Percentiles rank a stretch among this genome's conserved stretches.
Conservation (phyloP, 2,888 invertebrate species). For the Toxonevra muliebris region DNA sequence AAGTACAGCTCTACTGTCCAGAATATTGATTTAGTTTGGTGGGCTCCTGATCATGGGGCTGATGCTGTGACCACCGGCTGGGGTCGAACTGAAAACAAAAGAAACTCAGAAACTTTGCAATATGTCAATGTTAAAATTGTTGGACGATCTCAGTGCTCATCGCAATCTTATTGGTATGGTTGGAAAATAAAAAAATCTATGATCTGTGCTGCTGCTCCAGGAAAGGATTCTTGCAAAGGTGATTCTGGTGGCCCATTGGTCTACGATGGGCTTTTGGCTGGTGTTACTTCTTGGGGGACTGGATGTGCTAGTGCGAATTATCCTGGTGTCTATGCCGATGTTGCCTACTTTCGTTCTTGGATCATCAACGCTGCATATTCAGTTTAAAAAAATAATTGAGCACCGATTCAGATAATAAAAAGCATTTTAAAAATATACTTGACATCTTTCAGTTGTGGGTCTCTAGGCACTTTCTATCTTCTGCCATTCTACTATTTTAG, state of each 20-base stretch:
- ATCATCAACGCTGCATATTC: conserved; percentile 44
- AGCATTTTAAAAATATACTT: conserved; percentile 16
- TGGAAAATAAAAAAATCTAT: conserved; percentile 44
- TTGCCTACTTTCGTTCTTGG: conserved; percentile 50
- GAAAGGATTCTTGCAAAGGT: conserved; percentile 63
- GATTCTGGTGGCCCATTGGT: conserved; percentile 55
- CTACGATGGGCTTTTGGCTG: conserved; percentile 39
- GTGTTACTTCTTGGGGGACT: conserved; percentile 65
- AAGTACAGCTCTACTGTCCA: background rate
- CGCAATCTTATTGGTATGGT: conserved; percentile 52
- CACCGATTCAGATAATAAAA: background rate
- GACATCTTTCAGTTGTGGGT: too few relatives aligned
- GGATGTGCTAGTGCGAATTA: conserved; percentile 60
- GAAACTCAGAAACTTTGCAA: conserved; percentile 33
- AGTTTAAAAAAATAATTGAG: conserved; percentile 22
- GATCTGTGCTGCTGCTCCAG: conserved; percentile 42
- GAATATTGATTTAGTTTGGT: background rate
- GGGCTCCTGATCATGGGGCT: background rate
- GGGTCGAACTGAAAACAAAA: conserved; percentile 49
- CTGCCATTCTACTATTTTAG: too few relatives aligned
- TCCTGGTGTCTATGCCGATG: conserved; percentile 64
- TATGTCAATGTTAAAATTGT: conserved; percentile 44
- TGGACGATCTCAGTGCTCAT: conserved; percentile 38
- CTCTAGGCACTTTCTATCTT: too few relatives aligned
- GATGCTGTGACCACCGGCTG: conserved; percentile 54